phyloP scores from a whole-genome alignment of 1,140 invertebrate genomes.

The Zeugodacus cucurbitae region DNA sequence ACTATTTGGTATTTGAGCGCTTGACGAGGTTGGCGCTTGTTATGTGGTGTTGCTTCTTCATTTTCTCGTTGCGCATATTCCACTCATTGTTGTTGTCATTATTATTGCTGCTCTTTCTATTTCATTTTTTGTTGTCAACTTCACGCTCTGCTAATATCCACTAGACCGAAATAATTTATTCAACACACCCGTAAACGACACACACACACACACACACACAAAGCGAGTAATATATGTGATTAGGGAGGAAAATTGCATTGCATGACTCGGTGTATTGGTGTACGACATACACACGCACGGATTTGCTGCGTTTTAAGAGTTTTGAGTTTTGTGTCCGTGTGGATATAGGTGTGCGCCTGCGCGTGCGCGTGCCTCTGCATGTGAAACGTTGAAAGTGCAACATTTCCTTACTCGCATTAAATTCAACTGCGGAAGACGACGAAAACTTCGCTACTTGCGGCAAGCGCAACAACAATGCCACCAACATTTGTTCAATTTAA shows the following conservation, averaged over 20 bases:
- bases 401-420: neutral
- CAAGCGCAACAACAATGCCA: neutral
- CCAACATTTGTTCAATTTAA: neutral
- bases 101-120: neutral
- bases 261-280: neutral
- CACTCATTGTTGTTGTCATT: neutral
- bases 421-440: neutral
- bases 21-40: too few species aligned
- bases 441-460: neutral
- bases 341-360: neutral
- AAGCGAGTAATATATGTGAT: neutral
- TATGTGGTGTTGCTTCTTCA: neutral
- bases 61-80: neutral
- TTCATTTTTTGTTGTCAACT: constrained; percentile 55
- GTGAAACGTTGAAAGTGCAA: neutral
- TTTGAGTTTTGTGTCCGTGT: too few species aligned
- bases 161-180: constrained; percentile 66
- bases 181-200: constrained; percentile 55
- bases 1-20: too few species aligned
- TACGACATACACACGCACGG: neutral
- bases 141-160: constrained; percentile 66
- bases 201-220: neutral
- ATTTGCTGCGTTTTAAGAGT: neutral
- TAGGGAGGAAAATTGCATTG: neutral
- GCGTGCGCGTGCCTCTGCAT: neutral